phyloP scores from a whole-genome alignment of 2,888 invertebrate species.

The Troides oblongomaculatus region DNA sequence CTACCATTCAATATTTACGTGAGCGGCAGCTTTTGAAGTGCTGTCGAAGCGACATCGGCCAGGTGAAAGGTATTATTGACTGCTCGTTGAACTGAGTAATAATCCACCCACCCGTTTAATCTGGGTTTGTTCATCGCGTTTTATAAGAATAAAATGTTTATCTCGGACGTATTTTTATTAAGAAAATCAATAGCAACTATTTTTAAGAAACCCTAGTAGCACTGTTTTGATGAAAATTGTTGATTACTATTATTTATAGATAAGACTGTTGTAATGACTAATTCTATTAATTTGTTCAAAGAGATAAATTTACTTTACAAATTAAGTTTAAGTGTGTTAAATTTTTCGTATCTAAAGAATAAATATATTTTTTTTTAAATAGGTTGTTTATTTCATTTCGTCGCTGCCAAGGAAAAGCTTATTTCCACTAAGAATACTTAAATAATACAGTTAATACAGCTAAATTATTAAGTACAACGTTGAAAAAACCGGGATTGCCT shows the following conservation, averaged over 20 bases:
- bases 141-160: background rate
- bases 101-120: conserved; percentile 1
- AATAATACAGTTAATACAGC: too few relatives aligned
- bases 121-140: background rate
- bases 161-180: background rate
- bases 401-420: too few relatives aligned
- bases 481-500: conserved; percentile 12
- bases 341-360: too few relatives aligned
- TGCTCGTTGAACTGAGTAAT: conserved; percentile 37
- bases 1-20: conserved; percentile 13
- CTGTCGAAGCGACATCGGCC: conserved; percentile 35
- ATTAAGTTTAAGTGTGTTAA: too few relatives aligned
- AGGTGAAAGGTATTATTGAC: conserved; percentile 46
- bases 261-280: too few relatives aligned
- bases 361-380: too few relatives aligned
- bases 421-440: too few relatives aligned
- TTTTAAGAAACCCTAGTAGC: background rate
- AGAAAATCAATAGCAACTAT: background rate
- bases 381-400: too few relatives aligned
- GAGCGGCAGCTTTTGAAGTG: conserved; percentile 43
- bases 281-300: too few relatives aligned
- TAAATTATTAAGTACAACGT: background rate
- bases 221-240: too few relatives aligned
- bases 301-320: too few relatives aligned
- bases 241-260: too few relatives aligned